A percentile compares a stretch with the other conserved stretches of the same genome.
Conservation (phyloP, 2,888 invertebrate species). For the Cephus pygmeus region DNA sequence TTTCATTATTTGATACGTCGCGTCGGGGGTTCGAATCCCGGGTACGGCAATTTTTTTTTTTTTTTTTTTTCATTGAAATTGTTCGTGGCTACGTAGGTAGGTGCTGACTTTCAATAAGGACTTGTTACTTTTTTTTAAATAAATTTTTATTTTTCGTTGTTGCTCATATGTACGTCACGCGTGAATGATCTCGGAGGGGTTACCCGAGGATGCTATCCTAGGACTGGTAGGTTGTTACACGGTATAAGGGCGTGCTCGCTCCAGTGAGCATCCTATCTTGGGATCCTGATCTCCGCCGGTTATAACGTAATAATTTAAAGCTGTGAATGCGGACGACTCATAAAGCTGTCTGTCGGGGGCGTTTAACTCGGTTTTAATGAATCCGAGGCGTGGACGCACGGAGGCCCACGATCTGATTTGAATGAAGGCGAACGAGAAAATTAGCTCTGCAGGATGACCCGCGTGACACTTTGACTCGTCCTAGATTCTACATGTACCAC, state of each 20-base stretch:
- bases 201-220: neutral
- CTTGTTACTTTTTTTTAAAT: neutral
- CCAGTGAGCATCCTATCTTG: constrained; percentile 25
- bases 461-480: neutral
- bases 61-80: neutral
- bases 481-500: neutral
- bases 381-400: constrained; percentile 41
- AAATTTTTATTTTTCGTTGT: neutral
- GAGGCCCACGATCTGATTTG: constrained; percentile 11
- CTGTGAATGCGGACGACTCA: constrained; percentile 38
- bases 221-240: neutral
- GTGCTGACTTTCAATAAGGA: neutral
- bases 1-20: neutral
- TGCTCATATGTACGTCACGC: neutral
- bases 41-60: neutral
- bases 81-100: neutral
- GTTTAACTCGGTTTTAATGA: constrained; percentile 52
- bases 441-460: constrained; percentile 14
- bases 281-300: constrained; percentile 36
- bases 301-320: constrained; percentile 51
- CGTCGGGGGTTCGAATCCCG: neutral
- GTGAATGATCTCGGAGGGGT: neutral
- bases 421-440: constrained; percentile 15
- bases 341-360: constrained; percentile 47
- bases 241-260: constrained; percentile 4